phyloP scores from a whole-genome alignment of 1,140 invertebrate species.

The Frieseomelitta varia region DNA sequence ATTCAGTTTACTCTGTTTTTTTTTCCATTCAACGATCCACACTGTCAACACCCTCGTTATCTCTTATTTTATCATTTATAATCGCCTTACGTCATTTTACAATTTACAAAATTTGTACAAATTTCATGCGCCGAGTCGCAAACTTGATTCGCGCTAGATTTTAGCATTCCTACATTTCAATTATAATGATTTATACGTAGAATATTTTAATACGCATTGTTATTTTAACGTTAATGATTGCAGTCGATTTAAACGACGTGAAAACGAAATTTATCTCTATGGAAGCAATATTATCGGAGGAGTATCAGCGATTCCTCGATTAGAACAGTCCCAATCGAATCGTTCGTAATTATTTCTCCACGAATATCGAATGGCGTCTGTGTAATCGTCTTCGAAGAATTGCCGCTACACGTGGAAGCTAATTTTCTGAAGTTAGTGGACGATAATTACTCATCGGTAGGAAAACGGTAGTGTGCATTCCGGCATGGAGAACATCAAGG shows the following conservation, averaged over 20 bases:
- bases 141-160: no score
- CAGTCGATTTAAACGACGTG: background rate
- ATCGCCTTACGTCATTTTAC: no score
- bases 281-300: background rate
- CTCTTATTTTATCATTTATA: no score
- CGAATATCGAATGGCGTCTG: constrained; percentile 41
- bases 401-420: constrained; percentile 30
- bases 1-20: no score
- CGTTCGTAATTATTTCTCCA: constrained; percentile 33
- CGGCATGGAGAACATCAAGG: constrained; percentile 3
- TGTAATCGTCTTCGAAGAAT: constrained; percentile 54
- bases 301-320: background rate
- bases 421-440: constrained; percentile 54
- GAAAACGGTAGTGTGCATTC: constrained; percentile 33
- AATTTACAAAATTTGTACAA: no score
- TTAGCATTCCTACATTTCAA: no score
- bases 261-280: background rate
- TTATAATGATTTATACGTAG: no score
- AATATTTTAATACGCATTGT: no score
- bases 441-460: constrained; percentile 40
- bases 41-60: no score
- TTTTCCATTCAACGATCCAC: no score
- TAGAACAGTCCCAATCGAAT: background rate
- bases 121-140: no score
- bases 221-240: no score